These are phyloP conservation scores for Aporophyla lueneburgensis DNA, from an alignment of 2,888 invertebrate species.

Conservation along the genomic window DNA sequence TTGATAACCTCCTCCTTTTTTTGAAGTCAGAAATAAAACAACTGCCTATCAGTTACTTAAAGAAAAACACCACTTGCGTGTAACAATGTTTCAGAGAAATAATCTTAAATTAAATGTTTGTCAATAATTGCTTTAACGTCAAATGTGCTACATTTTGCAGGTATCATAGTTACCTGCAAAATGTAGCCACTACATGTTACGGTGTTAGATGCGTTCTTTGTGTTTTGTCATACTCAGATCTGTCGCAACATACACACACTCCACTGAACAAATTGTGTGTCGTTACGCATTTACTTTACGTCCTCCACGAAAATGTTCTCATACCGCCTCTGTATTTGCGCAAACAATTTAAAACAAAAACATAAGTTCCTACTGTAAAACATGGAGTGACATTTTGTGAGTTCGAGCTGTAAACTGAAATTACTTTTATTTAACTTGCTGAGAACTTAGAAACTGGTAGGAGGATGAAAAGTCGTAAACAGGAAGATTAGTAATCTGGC, in stretches of 20 bases:
- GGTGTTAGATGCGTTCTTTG: slow-evolving; percentile 55
- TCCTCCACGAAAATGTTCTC: slow-evolving; percentile 59
- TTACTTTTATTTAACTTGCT: background rate
- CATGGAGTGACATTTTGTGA: slow-evolving; percentile 16
- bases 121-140: too few species aligned
- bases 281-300: slow-evolving; percentile 68
- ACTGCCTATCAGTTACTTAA: too few species aligned
- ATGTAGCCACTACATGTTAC: background rate
- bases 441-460: background rate
- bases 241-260: slow-evolving; percentile 69
- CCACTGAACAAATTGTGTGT: slow-evolving; percentile 73
- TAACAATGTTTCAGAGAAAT: too few species aligned
- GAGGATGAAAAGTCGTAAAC: background rate
- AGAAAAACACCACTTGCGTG: too few species aligned
- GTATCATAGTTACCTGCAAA: too few species aligned
- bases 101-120: too few species aligned
- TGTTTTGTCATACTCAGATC: slow-evolving; percentile 71
- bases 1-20: too few species aligned
- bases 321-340: slow-evolving; percentile 20
- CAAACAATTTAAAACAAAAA: slow-evolving; percentile 41
- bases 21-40: too few species aligned
- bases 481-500: background rate
- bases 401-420: background rate
- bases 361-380: slow-evolving; percentile 14
- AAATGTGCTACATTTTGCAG: too few species aligned